Evolutionary conservation across 2,888 invertebrate species (phyloP), one percentile per base, ranked within the genome.

Genomic region (Drosophila antonietae): DNA sequence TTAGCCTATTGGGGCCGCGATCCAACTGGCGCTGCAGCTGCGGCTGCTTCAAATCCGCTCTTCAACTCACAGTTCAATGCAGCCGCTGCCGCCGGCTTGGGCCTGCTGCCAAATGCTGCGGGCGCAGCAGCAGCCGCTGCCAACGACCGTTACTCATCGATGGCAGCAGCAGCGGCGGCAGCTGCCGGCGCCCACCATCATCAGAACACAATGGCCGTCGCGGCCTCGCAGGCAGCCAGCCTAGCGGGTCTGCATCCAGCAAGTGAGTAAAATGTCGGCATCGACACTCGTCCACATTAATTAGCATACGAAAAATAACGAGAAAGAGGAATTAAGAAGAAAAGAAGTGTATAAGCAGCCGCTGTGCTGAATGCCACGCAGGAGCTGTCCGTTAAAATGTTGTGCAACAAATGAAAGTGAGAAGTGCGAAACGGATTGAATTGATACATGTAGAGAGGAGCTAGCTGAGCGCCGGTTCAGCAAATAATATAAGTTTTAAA

Each of bases 1-100:
- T n/a, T 83, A 96, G 97, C 97, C 71, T 97, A 97, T 93, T 97
- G 97, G 97, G 96, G 96, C 35, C 94, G 97, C 87, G 95, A 95
- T 93, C 91, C 93, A 46, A 83, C 86, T 9, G 88, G 92, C 9
- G 91, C 92, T 65, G 92, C 92, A 44, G 92, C 93, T 18, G 92
- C 93, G 70, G 92, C 93, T 62, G 93, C 93, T 58, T 90, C 93
- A 43, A 92, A 93, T 90, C 92, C 92, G 47, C 88, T 93, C 10
- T 93, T 93, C 62, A 92, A 90, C 66, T 92, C 93, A 49, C 93
- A 93, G 81, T 93, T 93, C 76, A 92, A 92, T 90, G 93, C 93
- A 41, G 92, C 92, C 62, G 93, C 93, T 61, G 92, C 93, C 56
- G 92, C 92, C 66, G 91, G 93, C 51, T 81, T 92, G 82, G 91